phyloP scores from a whole-genome alignment of 2,888 invertebrate species.

The Brenthis daphne region DNA sequence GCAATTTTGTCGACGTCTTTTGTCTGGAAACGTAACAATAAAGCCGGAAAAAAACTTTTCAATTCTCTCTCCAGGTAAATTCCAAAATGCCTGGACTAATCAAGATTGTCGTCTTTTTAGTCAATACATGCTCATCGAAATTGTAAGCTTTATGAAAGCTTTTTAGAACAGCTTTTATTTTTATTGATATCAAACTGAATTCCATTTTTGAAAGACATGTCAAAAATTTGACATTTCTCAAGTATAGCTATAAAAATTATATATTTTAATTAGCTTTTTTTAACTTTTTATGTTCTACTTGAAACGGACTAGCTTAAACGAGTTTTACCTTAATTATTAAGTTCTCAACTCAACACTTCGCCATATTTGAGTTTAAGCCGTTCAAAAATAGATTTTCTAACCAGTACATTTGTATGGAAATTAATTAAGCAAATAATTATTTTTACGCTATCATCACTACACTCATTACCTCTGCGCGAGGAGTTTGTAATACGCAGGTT shows the following conservation, averaged over 20 bases:
- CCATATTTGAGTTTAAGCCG: no score
- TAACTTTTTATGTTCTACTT: not conserved
- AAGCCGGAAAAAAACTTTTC: slow-evolving; percentile 8
- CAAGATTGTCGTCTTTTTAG: slow-evolving; percentile 11
- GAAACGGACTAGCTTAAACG: no score
- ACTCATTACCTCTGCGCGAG: no score
- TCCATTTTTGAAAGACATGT: not conserved
- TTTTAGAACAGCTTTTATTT: slow-evolving; percentile 6
- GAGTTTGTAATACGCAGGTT: no score
- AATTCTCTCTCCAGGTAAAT: slow-evolving; percentile 6
- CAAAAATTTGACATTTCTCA: not conserved
- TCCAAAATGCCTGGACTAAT: slow-evolving; percentile 14
- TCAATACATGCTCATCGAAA: not conserved
- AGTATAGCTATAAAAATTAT: not conserved
- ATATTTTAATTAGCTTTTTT: not conserved
- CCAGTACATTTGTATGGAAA: no score
- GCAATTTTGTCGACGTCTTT: not conserved
- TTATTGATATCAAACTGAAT: not conserved
- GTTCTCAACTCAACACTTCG: no score
- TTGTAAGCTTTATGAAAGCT: slow-evolving; percentile 4
- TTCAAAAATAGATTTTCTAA: no score
- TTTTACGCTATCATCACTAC: no score
- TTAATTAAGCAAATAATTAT: no score
- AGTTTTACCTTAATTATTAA: no score
- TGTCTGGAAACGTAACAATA: not conserved